These are phyloP conservation scores for Coenonympha glycerion DNA, from an alignment of 2,888 invertebrate species.

Conservation along the genomic window DNA sequence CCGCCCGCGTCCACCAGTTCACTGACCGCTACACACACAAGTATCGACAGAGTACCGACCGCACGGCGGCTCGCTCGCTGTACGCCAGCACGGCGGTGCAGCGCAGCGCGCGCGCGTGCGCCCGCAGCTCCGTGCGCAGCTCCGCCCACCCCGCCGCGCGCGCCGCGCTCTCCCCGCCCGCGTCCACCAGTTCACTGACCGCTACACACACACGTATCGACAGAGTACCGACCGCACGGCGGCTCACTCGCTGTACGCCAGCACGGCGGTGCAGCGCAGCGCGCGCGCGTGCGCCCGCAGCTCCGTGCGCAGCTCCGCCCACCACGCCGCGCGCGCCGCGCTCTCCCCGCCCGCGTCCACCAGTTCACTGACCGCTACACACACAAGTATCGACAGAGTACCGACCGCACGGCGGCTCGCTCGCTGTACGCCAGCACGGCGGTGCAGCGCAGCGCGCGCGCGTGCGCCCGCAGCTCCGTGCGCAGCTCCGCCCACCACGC, in stretches of 20 bases:
- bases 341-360: slow-evolving; percentile 90
- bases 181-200: slow-evolving; percentile 75
- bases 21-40: no score
- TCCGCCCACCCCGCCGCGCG: slow-evolving; percentile 98
- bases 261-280: slow-evolving; percentile 93
- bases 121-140: slow-evolving; percentile 93
- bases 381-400: no score
- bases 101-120: slow-evolving; percentile 92
- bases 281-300: slow-evolving; percentile 94
- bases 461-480: no score
- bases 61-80: slow-evolving; percentile 92
- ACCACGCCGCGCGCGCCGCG: slow-evolving; percentile 95
- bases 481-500: no score
- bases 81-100: slow-evolving; percentile 97
- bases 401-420: no score
- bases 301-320: slow-evolving; percentile 97
- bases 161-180: slow-evolving; percentile 92
- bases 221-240: no score
- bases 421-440: no score
- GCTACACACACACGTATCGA: no score
- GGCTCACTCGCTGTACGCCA: slow-evolving; percentile 94
- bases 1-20: no score
- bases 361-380: slow-evolving; percentile 62
- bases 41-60: no score
- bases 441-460: no score